A percentile compares a stretch with the other conserved stretches of the same genome.
phyloP scores from a whole-genome alignment of 2,888 invertebrate species.

The Limnephilus lunatus region DNA sequence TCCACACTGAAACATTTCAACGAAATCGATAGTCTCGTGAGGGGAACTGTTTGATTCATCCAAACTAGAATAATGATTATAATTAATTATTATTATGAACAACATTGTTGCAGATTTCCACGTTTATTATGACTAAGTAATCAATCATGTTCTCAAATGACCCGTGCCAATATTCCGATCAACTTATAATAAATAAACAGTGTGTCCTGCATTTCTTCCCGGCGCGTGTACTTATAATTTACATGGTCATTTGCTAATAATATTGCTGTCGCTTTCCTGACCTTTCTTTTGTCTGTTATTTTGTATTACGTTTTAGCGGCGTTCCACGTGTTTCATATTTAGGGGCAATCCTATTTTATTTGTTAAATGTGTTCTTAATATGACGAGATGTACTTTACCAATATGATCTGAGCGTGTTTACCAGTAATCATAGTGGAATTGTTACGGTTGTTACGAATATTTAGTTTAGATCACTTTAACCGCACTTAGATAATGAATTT shows the following conservation, averaged over 20 bases:
- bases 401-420: not conserved
- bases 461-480: not conserved
- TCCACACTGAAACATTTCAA: not conserved
- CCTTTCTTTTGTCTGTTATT: not conserved
- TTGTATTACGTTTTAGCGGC: not conserved
- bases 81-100: not conserved
- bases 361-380: not conserved
- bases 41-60: not conserved
- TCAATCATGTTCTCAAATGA: not conserved
- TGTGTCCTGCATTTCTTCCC: not conserved
- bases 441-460: not conserved
- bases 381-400: not conserved
- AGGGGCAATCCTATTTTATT: too few relatives aligned
- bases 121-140: not conserved
- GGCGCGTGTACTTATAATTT: not conserved
- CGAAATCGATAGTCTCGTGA: not conserved
- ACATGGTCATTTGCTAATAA: not conserved
- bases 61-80: not conserved
- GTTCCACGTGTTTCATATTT: too few relatives aligned
- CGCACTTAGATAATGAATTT: not conserved
- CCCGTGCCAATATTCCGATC: not conserved
- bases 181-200: not conserved
- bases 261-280: not conserved
- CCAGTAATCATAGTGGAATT: not conserved
- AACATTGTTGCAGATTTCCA: not conserved